These are phyloP conservation scores for Agonopterix heracliana DNA, from an alignment of 2,888 invertebrate genomes.

Conservation along the genomic window DNA sequence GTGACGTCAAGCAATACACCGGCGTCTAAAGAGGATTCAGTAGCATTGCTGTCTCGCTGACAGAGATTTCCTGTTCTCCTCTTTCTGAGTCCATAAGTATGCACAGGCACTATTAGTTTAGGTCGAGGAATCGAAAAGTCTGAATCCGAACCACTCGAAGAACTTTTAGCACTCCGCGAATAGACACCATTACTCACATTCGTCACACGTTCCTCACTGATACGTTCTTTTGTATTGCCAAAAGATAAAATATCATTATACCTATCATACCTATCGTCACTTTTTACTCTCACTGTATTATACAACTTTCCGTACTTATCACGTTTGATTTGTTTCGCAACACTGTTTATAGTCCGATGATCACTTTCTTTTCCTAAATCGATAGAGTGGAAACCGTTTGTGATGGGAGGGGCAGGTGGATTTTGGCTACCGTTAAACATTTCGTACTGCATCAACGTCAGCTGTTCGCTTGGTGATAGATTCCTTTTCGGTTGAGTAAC, in stretches of 20 bases:
- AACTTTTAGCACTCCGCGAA: conserved; percentile 67
- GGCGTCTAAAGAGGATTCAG: conserved; percentile 58
- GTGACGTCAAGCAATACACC: conserved; percentile 62
- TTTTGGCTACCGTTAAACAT: conserved; percentile 57
- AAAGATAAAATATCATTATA: conserved; percentile 64
- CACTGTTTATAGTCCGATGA: conserved; percentile 63
- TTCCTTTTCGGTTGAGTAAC: conserved; percentile 73
- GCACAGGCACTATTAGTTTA: conserved; percentile 90
- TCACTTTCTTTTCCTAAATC: conserved; percentile 65
- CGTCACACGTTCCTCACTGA: conserved; percentile 48
- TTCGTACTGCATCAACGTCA: conserved; percentile 68
- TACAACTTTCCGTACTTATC: conserved; percentile 67
- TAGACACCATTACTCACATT: conserved; percentile 32
- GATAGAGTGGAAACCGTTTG: conserved; percentile 51
- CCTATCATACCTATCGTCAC: conserved; percentile 66
- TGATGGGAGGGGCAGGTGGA: conserved; percentile 35
- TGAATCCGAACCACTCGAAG: conserved; percentile 75
- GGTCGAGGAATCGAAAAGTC: conserved; percentile 91
- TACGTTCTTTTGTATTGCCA: conserved; percentile 43
- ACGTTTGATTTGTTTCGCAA: conserved; percentile 61
- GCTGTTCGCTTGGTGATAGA: conserved; percentile 69
- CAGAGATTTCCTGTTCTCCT: conserved; percentile 86
- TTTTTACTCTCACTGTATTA: conserved; percentile 71
- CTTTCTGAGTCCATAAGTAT: conserved; percentile 88
- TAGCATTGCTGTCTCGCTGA: conserved; percentile 65